Conservation (phyloP, 2,797 vertebrate genomes). For the Balearica regulorum region DNA sequence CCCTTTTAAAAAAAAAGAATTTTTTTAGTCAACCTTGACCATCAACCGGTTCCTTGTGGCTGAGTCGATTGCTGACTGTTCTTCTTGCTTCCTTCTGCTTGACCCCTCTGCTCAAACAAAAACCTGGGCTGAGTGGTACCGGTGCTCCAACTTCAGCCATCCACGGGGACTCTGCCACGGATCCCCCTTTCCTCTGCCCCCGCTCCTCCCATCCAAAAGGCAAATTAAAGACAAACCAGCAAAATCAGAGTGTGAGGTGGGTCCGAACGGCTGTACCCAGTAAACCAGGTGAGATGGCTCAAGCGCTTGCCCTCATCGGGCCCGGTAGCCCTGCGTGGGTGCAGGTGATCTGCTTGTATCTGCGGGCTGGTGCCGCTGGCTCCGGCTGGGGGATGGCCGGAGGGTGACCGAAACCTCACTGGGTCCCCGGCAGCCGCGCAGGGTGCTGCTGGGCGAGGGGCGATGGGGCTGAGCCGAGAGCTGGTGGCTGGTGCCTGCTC, state of each 20-base stretch:
- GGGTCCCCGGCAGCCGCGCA: rapidly evolving
- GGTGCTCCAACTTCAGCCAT: background rate
- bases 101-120: background rate
- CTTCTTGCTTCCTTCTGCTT: background rate
- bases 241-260: background rate
- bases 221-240: background rate
- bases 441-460: background rate
- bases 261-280: rapidly evolving
- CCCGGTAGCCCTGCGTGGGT: rapidly evolving
- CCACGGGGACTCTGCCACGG: rapidly evolving
- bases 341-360: background rate
- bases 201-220: background rate
- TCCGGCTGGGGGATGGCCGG: rapidly evolving
- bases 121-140: background rate
- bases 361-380: rapidly evolving
- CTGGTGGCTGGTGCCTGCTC: background rate
- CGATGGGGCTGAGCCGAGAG: rapidly evolving
- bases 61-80: background rate
- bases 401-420: background rate
- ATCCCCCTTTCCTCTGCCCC: background rate
- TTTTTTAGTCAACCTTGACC: background rate
- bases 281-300: background rate
- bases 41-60: background rate
- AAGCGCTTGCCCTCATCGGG: background rate
- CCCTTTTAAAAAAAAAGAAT: background rate